Evolutionary conservation across 2,797 vertebrate genomes (phyloP).

Genomic region (Muraenolepis orangiensis): DNA sequence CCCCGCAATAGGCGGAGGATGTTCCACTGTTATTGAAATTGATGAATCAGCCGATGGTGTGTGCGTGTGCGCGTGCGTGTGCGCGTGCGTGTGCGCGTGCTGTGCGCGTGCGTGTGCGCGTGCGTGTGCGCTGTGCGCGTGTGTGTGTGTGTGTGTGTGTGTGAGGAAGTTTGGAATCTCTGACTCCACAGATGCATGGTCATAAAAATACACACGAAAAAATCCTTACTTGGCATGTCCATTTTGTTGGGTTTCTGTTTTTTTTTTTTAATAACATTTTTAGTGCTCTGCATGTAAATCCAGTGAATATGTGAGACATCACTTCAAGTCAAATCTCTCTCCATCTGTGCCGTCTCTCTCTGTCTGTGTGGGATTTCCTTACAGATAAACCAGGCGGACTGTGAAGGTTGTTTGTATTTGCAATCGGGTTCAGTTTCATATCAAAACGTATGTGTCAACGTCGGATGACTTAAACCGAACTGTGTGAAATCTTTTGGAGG

Average conservation of each 20-base stretch:
- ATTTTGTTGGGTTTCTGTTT: neutral
- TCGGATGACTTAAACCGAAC: neutral
- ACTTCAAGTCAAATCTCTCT: neutral
- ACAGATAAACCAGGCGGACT: neutral
- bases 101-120: neutral
- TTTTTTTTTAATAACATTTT: neutral
- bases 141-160: neutral
- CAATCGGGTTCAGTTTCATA: too few relatives aligned
- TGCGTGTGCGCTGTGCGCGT: too few relatives aligned
- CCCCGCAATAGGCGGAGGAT: too few relatives aligned
- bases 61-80: constrained; percentile 1
- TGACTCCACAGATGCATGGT: neutral
- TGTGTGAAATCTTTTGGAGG: too few relatives aligned
- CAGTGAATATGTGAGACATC: neutral
- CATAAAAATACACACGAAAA: neutral
- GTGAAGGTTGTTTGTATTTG: neutral
- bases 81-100: neutral
- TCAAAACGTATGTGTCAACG: neutral
- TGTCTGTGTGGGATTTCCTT: neutral
- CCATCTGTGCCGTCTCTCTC: neutral
- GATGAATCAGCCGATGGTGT: neutral
- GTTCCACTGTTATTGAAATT: too few relatives aligned
- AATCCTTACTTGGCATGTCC: too few relatives aligned
- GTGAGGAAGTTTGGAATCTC: neutral
- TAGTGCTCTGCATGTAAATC: neutral